Evolutionary conservation across 2,888 invertebrate species (phyloP).

Genomic region (Deilephila porcellus): DNA sequence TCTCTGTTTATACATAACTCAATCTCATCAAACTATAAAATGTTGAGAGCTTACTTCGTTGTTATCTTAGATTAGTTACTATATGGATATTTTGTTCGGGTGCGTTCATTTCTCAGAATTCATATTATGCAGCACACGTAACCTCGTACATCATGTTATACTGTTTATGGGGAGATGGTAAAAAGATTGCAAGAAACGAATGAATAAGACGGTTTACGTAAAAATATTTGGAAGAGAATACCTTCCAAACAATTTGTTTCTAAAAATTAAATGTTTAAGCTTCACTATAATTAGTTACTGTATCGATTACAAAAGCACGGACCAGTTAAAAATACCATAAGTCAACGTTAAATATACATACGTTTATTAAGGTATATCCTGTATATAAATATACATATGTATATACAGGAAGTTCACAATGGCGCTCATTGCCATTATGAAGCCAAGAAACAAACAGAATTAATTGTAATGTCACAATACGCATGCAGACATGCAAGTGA

Average conservation of each 20-base stretch:
- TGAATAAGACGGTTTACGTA: not conserved
- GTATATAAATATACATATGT: too few relatives aligned
- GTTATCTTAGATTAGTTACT: not conserved
- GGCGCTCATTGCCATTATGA: not conserved
- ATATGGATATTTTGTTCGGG: not conserved
- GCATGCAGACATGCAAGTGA: constrained; percentile 39
- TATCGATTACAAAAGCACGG: too few relatives aligned
- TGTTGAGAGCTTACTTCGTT: not conserved
- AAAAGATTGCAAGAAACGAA: not conserved
- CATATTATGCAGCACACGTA: constrained; percentile 6
- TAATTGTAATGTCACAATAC: constrained; percentile 27
- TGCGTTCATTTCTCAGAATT: not conserved
- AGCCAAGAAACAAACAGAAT: not conserved
- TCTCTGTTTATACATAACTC: constrained; percentile 46
- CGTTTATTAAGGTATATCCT: too few relatives aligned
- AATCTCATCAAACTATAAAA: constrained; percentile 29
- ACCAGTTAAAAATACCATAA: too few relatives aligned
- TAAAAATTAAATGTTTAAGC: not conserved
- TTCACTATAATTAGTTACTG: too few relatives aligned
- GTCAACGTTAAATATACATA: too few relatives aligned
- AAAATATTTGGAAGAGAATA: not conserved
- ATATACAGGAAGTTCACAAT: not conserved
- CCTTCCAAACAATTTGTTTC: not conserved
- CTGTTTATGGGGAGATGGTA: not conserved
- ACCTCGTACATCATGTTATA: constrained; percentile 1